phyloP scores from a whole-genome alignment of 2,113 vertebrate genomes.

The Leiothrix lutea region DNA sequence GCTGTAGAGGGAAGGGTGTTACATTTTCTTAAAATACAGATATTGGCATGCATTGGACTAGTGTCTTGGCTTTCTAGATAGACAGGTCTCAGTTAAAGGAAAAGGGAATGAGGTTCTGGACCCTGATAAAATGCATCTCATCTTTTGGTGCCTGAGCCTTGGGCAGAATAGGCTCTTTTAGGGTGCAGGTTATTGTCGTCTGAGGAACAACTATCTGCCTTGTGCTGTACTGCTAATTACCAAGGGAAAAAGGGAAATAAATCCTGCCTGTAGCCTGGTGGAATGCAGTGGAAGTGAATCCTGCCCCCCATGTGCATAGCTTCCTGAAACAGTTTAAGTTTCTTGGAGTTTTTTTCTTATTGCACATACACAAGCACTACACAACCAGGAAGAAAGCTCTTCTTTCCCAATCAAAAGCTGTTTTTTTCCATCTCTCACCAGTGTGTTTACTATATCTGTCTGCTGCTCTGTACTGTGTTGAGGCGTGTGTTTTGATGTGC shows the following conservation, averaged over 20 bases:
- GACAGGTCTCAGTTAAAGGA: not conserved
- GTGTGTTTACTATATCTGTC: not conserved
- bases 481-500: not conserved
- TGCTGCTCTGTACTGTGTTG: not conserved
- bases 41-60: not conserved
- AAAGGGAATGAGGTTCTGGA: not conserved
- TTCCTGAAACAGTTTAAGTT: not conserved
- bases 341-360: not conserved
- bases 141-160: not conserved
- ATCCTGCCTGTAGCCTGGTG: not conserved
- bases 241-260: not conserved
- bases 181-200: not conserved
- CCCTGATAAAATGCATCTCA: not conserved
- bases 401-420: not conserved
- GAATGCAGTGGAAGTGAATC: not conserved
- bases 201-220: not conserved
- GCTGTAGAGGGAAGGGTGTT: not conserved
- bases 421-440: not conserved
- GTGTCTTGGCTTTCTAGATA: not conserved
- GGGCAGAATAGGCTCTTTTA: not conserved
- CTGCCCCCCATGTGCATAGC: not conserved
- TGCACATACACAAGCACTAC: not conserved
- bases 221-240: not conserved
- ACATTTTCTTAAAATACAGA: not conserved
- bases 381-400: not conserved